Conservation (phyloP, 1,140 invertebrate species). For the Drosophila orena region DNA sequence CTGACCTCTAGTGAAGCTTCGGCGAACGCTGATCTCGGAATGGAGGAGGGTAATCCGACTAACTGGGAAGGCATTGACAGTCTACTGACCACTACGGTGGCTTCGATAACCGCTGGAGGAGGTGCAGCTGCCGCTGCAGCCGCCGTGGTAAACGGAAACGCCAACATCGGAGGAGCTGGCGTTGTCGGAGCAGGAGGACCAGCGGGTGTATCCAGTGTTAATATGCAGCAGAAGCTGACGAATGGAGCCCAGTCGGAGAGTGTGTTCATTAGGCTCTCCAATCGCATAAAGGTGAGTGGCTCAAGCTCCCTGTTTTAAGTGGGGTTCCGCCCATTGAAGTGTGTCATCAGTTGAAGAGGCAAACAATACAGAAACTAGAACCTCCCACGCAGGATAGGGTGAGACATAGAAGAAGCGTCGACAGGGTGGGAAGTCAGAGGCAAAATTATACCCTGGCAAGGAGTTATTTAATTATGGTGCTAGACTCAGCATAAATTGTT, state of each 20-base stretch:
- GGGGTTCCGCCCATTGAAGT: background rate
- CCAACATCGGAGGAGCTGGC: slow-evolving; percentile 26
- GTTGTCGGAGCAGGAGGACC: slow-evolving; percentile 3
- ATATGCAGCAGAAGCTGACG: slow-evolving; percentile 70
- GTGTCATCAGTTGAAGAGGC: slow-evolving; percentile 39
- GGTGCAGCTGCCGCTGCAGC: slow-evolving; percentile 73
- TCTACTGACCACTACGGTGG: slow-evolving; percentile 79
- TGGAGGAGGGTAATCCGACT: slow-evolving; percentile 57
- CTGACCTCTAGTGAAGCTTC: slow-evolving; percentile 20
- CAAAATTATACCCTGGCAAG: slow-evolving; percentile 26
- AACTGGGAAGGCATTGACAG: slow-evolving; percentile 84
- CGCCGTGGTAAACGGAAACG: slow-evolving; percentile 66
- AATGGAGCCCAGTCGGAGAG: slow-evolving; percentile 93
- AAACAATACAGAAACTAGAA: slow-evolving; percentile 17
- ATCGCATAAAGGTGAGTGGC: slow-evolving; percentile 94
- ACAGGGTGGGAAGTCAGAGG: slow-evolving; percentile 1
- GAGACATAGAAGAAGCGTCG: slow-evolving; percentile 1
- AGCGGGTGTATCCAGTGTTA: slow-evolving; percentile 35
- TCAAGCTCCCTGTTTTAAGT: background rate
- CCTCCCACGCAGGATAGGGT: slow-evolving; percentile 33
- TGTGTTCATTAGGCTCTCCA: slow-evolving; percentile 96
- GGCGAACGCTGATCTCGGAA: slow-evolving; percentile 36
- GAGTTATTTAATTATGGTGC: slow-evolving; percentile 3
- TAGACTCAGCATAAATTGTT: background rate
- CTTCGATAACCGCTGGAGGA: slow-evolving; percentile 61